Evolutionary conservation across 2,113 vertebrate genomes (phyloP), one percentile per base, ranked within the genome.

Genomic region (Propithecus coquereli): DNA sequence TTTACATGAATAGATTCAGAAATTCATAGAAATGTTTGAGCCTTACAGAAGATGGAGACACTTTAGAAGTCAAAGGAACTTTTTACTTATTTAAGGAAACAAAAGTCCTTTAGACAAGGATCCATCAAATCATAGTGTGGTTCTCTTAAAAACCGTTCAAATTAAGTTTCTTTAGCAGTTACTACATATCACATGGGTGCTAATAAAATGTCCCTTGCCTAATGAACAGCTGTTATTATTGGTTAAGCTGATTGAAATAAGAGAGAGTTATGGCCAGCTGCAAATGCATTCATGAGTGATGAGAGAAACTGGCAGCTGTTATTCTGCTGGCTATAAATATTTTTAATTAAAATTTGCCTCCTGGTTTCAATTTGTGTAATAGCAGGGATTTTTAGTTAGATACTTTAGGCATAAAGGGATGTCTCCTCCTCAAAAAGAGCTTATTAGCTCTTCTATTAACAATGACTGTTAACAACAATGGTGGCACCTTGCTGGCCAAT

Each of bases 261-360:
- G 96, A 98, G 96, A 98, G 98, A 98, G 97, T 98, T 97, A 97
- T 79, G 95, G 95, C 97, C 98, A 98, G 98, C 98, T 99, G 98
- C 98, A 97, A 97, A 97, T 37, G 90, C 95, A 98, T 98, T 98
- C 98, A 97, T 3, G 91, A 97, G 73, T 92, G 95, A 94, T 95
- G 86, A 97, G 91, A 94, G 93, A 97, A 98, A 97, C 97, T 97
- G 97, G 98, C 98, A 98, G 98, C 98, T 98, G 98, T 89, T 98
- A 96, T 98, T 97, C 96, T 86, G 87, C 97, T 92, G 97, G 97
- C 98, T 98, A 98, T 98, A 98, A 99, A 99, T 99, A 98, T 98
- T 98, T 98, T 98, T 98, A 98, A 98, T 99, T 98, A 98, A 98
- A 98, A 98, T 98, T 97, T 98, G 97, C 98, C 98, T 98, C 98